phyloP scores from a whole-genome alignment of 2,888 invertebrate species.

The Abscondita cerata region DNA sequence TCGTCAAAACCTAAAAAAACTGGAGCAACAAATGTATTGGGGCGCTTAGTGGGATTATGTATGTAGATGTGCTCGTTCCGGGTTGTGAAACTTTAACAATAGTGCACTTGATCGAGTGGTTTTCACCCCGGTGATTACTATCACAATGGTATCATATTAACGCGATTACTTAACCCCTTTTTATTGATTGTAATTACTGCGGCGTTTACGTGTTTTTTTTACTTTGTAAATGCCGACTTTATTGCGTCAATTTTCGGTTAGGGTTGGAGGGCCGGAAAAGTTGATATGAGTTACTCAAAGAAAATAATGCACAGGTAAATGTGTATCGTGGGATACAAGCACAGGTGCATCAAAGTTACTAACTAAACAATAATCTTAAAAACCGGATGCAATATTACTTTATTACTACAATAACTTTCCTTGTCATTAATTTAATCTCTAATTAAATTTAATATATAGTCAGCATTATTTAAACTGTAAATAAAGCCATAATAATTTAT shows the following conservation, averaged over 20 bases:
- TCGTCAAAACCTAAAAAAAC: constrained; percentile 46
- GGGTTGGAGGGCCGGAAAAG: not conserved
- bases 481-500: not conserved
- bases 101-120: constrained; percentile 44
- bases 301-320: constrained; percentile 6
- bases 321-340: constrained; percentile 48
- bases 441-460: constrained; percentile 23
- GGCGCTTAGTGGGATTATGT: constrained; percentile 35
- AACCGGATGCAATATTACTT: constrained; percentile 26
- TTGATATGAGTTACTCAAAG: not conserved
- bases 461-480: constrained; percentile 8
- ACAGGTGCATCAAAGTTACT: constrained; percentile 42
- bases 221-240: constrained; percentile 4
- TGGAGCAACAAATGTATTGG: constrained; percentile 32
- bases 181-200: constrained; percentile 15
- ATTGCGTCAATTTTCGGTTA: not conserved
- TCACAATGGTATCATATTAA: constrained; percentile 34
- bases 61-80: constrained; percentile 40
- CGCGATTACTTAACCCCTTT: constrained; percentile 32
- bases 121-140: constrained; percentile 31
- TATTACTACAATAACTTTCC: constrained; percentile 21
- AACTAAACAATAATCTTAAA: constrained; percentile 31
- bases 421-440: constrained; percentile 20
- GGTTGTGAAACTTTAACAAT: constrained; percentile 39
- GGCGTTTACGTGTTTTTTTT: constrained; percentile 14